Percentiles rank a stretch among this genome's conserved stretches.
Evolutionary conservation across 2,888 invertebrate genomes (phyloP).

Genomic region (Acleris cristana): DNA sequence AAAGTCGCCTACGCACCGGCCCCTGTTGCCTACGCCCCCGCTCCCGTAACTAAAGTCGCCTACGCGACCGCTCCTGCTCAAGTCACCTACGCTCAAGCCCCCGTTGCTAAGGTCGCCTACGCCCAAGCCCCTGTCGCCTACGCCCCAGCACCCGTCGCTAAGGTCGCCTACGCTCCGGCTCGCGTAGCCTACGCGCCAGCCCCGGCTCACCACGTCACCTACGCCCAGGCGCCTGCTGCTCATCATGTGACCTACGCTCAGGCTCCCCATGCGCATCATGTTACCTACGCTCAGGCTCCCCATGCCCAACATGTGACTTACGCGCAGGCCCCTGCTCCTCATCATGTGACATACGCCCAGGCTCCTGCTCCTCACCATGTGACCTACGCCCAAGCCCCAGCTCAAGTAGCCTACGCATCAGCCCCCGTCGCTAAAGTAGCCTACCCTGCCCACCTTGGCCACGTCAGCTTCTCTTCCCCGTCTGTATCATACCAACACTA

Average conservation of each 20-base stretch:
- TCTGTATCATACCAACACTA: slow-evolving; percentile 73
- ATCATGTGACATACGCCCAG: slow-evolving; percentile 39
- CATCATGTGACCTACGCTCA: slow-evolving; percentile 36
- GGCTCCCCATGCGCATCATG: slow-evolving; percentile 37
- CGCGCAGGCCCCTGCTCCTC: slow-evolving; percentile 31
- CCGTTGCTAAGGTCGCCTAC: slow-evolving; percentile 21
- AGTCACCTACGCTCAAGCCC: slow-evolving; percentile 41
- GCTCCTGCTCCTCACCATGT: slow-evolving; percentile 35
- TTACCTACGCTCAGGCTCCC: slow-evolving; percentile 10
- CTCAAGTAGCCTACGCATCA: slow-evolving; percentile 40
- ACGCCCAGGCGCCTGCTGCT: slow-evolving; percentile 45
- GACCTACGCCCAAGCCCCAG: slow-evolving; percentile 51
- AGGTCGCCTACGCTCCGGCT: slow-evolving; percentile 50
- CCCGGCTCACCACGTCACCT: slow-evolving; percentile 46
- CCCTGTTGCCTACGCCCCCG: slow-evolving; percentile 31
- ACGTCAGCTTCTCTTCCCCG: slow-evolving; percentile 68
- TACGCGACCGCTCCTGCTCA: slow-evolving; percentile 45
- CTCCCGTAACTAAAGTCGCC: slow-evolving; percentile 49
- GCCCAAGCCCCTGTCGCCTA: slow-evolving; percentile 29
- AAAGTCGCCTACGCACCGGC: slow-evolving; percentile 42
- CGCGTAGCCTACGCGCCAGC: slow-evolving; percentile 43
- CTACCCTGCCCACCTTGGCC: slow-evolving; percentile 51
- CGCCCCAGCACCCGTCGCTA: slow-evolving; percentile 48
- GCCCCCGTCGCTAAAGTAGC: slow-evolving; percentile 45
- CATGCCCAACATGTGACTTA: slow-evolving; percentile 22